A percentile compares a stretch with the other conserved stretches of the same genome.
These are phyloP conservation scores for Oenanthe oenanthe DNA, from an alignment of 2,113 vertebrate genomes.

Conservation along the genomic window DNA sequence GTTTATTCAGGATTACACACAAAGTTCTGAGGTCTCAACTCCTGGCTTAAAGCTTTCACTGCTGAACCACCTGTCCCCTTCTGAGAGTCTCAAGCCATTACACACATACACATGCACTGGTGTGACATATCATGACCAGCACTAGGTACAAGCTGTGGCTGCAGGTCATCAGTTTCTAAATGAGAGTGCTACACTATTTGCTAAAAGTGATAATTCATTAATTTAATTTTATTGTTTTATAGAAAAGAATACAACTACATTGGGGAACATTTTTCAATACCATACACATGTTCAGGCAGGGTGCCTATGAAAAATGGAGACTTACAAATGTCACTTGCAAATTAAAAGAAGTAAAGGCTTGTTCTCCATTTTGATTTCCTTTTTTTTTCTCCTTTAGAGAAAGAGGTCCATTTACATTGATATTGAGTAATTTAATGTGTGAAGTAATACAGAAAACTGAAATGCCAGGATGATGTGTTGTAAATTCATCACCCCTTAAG, in stretches of 20 bases:
- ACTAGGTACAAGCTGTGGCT: not conserved
- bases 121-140: not conserved
- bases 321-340: not conserved
- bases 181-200: not conserved
- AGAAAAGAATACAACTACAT: not conserved
- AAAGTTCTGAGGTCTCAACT: not conserved
- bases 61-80: not conserved
- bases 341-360: not conserved
- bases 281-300: not conserved
- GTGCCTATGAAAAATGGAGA: not conserved
- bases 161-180: not conserved
- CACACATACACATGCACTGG: too few species aligned
- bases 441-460: slow-evolving; percentile 47
- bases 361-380: not conserved
- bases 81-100: not conserved
- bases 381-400: not conserved
- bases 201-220: not conserved
- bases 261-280: not conserved
- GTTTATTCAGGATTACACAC: not conserved
- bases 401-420: slow-evolving; percentile 35
- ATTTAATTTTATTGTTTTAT: not conserved
- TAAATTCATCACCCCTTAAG: slow-evolving; percentile 48
- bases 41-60: not conserved
- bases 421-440: slow-evolving; percentile 29
- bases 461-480: slow-evolving; percentile 18